phyloP scores from a whole-genome alignment of 2,888 invertebrate genomes.

The Rhodophaea formosa region DNA sequence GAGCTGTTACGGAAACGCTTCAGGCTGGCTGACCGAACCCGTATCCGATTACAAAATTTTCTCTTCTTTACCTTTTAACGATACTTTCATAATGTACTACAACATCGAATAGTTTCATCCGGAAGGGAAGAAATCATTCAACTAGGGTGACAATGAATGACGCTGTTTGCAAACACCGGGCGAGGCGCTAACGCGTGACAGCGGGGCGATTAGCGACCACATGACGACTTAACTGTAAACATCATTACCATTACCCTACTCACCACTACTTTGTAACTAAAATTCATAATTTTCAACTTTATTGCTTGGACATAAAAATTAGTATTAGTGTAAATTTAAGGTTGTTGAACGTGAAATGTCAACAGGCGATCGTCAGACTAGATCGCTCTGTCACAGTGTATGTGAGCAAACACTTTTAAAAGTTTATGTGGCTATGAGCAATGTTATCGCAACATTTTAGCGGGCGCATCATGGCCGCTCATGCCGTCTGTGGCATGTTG shows the following conservation, averaged over 20 bases:
- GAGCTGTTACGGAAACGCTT: too few species aligned
- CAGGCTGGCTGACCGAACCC: too few species aligned
- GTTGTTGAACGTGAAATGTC: conserved; percentile 42
- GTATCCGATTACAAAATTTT: too few species aligned
- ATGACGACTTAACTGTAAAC: conserved; percentile 78
- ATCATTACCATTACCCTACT: conserved; percentile 57
- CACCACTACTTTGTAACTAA: conserved; percentile 17
- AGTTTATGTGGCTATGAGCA: conserved; percentile 72
- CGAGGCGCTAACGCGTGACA: conserved; percentile 78
- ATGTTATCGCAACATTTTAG: conserved; percentile 75
- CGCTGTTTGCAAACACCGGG: conserved; percentile 76
- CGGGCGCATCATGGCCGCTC: conserved; percentile 69
- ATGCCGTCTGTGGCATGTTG: conserved; percentile 48
- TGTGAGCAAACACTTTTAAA: conserved; percentile 76
- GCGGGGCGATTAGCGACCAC: conserved; percentile 70
- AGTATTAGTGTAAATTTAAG: conserved; percentile 21
- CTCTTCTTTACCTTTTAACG: too few species aligned
- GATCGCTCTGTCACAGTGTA: conserved; percentile 69
- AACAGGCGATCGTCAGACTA: conserved; percentile 66
- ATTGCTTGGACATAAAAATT: conserved; percentile 31
- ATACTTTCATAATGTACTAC: too few species aligned
- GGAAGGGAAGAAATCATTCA: conserved; percentile 57
- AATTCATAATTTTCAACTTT: conserved; percentile 34
- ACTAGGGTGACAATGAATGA: conserved; percentile 72
- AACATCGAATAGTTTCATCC: conserved; percentile 27